Base-by-base conservation (phyloP, 2,888 invertebrate genomes). In the Parthenolecanium corni region DNA sequence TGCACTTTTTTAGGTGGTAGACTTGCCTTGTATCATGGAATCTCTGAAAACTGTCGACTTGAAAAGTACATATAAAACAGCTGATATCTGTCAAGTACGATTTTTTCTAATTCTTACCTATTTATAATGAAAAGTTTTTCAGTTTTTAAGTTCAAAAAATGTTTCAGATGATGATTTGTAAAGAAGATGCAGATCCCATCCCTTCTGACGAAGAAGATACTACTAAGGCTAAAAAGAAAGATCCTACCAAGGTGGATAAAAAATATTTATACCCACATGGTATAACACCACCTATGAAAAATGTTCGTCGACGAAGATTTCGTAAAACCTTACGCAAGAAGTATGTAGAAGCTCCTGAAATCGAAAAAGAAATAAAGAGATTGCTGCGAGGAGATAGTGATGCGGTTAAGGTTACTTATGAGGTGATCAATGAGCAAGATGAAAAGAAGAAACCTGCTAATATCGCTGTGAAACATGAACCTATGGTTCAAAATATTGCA, bases 31-130 rank as follows among this genome's bases (percentile, higher is more conserved):
- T 4, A 79, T 96, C 6, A 82, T 93, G 16, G 96, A 98, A 76
- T 89, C 93, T 0, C 76, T 90, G 63, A 98, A 98, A 77, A 95
- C 95, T 0, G 89, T 96, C 62, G 98, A 98, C 73, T 85, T 82
- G 66, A 97, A 95, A 75, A 94, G 89, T 70, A 91, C 97, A 70
- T 98, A 97, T 72, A 98, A 98, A 78, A 91, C 95, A 1, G 93
- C 95, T 0, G 97, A 98, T 74, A 83, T 98, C 66, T 90, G 90
- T 70, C 97, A 96, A 79, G 81, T 84, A 71, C 69, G 68, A 4
- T 31, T 18, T 20, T 11, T 9, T 6, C 38, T 54, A 5, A 6
- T 54, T 24, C 3, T n/a, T n/a, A n/a, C n/a, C n/a, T n/a, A n/a
- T 20, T 36, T 36, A 5, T 11, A 3, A 1, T 25, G 12, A 54